Conservation (phyloP, 2,888 invertebrate species). For the Lithophane semibrunnea region DNA sequence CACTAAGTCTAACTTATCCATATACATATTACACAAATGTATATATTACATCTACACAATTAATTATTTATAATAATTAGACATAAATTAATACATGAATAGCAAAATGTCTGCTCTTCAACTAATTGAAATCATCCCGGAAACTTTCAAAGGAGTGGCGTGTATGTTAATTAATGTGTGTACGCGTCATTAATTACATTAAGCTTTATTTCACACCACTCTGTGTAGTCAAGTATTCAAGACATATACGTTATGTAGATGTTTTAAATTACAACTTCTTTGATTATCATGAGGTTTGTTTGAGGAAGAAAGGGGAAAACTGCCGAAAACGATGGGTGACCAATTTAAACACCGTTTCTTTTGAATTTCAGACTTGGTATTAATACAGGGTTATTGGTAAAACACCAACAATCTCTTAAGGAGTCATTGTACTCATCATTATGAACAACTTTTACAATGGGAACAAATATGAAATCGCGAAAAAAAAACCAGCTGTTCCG, state of each 20-base stretch:
- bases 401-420: too few species aligned
- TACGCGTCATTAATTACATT: slow-evolving; percentile 43
- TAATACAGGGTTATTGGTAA: too few species aligned
- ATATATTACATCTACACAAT: too few species aligned
- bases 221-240: not conserved
- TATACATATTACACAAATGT: not conserved
- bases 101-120: slow-evolving; percentile 41
- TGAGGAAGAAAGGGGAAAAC: not conserved
- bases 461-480: too few species aligned
- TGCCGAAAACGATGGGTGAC: not conserved
- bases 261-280: slow-evolving; percentile 1
- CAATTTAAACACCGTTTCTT: too few species aligned
- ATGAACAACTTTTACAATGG: too few species aligned
- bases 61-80: slow-evolving; percentile 35
- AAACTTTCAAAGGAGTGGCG: slow-evolving; percentile 43
- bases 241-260: too few species aligned
- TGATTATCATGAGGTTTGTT: not conserved
- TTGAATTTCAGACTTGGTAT: too few species aligned
- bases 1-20: not conserved
- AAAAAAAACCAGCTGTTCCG: too few species aligned
- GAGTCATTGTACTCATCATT: too few species aligned
- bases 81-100: slow-evolving; percentile 46
- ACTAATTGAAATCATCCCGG: slow-evolving; percentile 58
- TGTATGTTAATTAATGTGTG: slow-evolving; percentile 41
- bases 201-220: slow-evolving; percentile 27